phyloP scores from a whole-genome alignment of 2,888 invertebrate species.

The Tanypteryx hageni region DNA sequence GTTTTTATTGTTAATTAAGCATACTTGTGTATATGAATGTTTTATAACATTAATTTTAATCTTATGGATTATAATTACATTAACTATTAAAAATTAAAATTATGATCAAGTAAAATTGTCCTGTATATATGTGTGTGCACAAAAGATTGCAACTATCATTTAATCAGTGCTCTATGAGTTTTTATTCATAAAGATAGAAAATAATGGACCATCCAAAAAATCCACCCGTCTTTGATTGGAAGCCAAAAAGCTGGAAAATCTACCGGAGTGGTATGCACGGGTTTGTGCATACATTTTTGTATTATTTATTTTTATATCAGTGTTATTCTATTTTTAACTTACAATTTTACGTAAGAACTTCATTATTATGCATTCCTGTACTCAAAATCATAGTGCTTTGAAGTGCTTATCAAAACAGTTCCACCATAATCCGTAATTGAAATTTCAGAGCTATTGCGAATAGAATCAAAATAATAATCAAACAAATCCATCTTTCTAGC shows the following conservation, averaged over 20 bases:
- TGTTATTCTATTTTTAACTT: background rate
- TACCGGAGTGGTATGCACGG: conserved; percentile 99
- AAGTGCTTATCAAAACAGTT: background rate
- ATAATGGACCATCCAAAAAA: conserved; percentile 82
- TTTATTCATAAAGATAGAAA: conserved; percentile 11
- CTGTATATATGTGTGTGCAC: no score
- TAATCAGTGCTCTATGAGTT: background rate
- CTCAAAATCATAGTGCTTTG: background rate
- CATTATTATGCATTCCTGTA: background rate
- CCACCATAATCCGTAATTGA: no score
- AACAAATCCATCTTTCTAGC: no score
- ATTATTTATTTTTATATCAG: background rate
- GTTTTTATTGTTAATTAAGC: no score
- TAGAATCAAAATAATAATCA: no score
- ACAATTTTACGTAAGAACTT: background rate
- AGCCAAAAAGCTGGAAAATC: conserved; percentile 92
- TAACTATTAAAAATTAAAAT: no score
- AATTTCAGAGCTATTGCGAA: no score
- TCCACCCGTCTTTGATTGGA: conserved; percentile 96
- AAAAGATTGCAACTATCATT: background rate
- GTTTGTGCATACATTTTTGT: conserved; percentile 75
- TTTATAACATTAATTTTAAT: no score
- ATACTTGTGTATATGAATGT: no score
- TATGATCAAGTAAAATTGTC: no score
- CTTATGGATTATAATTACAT: no score